Evolutionary conservation across 2,888 invertebrate species (phyloP).

Genomic region (Abrostola tripartita): DNA sequence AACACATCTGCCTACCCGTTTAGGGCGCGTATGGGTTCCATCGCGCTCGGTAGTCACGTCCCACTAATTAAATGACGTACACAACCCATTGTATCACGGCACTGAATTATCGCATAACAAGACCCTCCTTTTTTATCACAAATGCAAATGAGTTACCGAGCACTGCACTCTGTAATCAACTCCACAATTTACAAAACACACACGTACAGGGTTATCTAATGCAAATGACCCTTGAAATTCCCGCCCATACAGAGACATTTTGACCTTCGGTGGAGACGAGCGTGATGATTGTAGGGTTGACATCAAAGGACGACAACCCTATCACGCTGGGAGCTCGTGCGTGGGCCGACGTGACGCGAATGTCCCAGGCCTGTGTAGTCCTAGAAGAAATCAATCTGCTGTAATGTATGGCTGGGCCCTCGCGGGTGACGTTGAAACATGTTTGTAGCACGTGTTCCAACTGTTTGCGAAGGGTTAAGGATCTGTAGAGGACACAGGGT

Average conservation of each 20-base stretch:
- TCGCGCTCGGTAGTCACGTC: too few species aligned
- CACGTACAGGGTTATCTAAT: neutral
- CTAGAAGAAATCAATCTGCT: slow-evolving; percentile 38
- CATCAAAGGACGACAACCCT: slow-evolving; percentile 26
- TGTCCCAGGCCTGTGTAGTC: slow-evolving; percentile 11
- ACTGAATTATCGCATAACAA: neutral
- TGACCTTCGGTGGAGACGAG: slow-evolving; percentile 33
- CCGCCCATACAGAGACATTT: slow-evolving; percentile 12
- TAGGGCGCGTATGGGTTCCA: too few species aligned
- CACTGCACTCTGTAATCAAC: neutral
- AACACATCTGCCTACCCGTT: too few species aligned
- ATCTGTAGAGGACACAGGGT: neutral
- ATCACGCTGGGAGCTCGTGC: slow-evolving; percentile 41
- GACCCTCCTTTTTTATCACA: neutral
- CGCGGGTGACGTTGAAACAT: slow-evolving; percentile 39
- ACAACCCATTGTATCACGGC: too few species aligned
- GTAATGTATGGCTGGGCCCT: slow-evolving; percentile 30
- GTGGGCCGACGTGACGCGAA: slow-evolving; percentile 26
- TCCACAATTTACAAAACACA: slow-evolving; percentile 9
- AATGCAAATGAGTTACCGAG: slow-evolving; percentile 9
- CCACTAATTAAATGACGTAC: too few species aligned
- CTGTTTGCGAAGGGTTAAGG: neutral
- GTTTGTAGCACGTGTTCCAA: slow-evolving; percentile 19
- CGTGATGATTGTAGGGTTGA: slow-evolving; percentile 38
- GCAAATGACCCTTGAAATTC: slow-evolving; percentile 1